Conservation (phyloP, 2,113 vertebrate species). For the Sinosuthora webbiana region DNA sequence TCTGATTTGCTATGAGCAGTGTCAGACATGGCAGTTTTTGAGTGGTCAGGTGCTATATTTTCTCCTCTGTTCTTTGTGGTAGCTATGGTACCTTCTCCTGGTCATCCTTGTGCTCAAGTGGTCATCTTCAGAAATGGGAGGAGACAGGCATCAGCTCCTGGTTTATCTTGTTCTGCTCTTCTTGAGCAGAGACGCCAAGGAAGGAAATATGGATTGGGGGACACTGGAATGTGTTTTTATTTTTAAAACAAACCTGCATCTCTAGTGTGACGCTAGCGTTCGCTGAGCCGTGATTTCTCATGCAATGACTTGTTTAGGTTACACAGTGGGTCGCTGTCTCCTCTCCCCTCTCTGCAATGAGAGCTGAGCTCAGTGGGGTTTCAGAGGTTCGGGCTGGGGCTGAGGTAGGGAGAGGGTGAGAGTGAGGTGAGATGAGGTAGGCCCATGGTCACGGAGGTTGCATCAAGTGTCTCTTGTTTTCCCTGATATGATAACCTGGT, state of each 20-base stretch:
- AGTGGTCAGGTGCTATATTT: not conserved
- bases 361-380: not conserved
- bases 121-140: not conserved
- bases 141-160: not conserved
- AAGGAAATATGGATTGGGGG: not conserved
- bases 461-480: conserved; percentile 46
- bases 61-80: not conserved
- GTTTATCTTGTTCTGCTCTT: not conserved
- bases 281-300: not conserved
- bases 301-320: not conserved
- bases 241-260: conserved; percentile 26
- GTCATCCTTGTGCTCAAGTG: not conserved
- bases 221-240: not conserved
- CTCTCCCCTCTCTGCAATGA: not conserved
- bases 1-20: not conserved
- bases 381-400: not conserved
- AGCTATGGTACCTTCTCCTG: not conserved
- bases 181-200: not conserved
- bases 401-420: not conserved
- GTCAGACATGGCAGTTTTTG: not conserved
- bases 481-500: conserved; percentile 68
- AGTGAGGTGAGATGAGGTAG: not conserved
- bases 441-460: not conserved
- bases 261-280: not conserved
- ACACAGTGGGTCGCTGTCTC: not conserved